Evolutionary conservation across 2,113 vertebrate genomes (phyloP).

Genomic region (Eonycteris spelaea): DNA sequence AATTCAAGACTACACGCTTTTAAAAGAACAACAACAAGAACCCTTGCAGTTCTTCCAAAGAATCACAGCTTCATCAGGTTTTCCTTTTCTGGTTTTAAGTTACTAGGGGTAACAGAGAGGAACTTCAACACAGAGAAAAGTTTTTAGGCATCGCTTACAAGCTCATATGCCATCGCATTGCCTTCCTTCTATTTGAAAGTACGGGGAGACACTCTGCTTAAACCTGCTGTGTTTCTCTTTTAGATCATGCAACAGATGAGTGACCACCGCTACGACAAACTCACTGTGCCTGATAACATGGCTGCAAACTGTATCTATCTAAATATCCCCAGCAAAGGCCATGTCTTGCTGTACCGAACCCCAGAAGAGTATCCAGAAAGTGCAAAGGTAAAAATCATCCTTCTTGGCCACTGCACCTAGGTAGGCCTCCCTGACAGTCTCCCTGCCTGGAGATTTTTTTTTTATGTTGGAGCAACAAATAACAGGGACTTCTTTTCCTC

Average conservation of each 20-base stretch:
- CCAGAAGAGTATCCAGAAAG: constrained; percentile 93
- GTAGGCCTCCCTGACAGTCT: not conserved
- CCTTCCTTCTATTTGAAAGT: not conserved
- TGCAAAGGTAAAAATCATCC: constrained; percentile 84
- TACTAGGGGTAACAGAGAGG: not conserved
- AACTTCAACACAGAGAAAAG: not conserved
- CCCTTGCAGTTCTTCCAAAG: not conserved
- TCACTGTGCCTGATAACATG: constrained; percentile 92
- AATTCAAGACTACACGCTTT: not conserved
- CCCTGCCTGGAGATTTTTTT: not conserved
- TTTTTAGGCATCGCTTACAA: not conserved
- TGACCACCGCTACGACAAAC: constrained; percentile 96
- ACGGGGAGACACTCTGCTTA: not conserved
- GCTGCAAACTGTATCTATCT: constrained; percentile 97
- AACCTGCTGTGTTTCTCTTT: constrained; percentile 38
- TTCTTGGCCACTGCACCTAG: not conserved
- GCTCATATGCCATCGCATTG: not conserved
- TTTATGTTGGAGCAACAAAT: not conserved
- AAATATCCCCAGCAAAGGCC: constrained; percentile 93
- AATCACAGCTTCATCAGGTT: not conserved
- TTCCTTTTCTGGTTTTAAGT: not conserved
- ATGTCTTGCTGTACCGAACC: constrained; percentile 92
- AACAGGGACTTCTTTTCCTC: not conserved
- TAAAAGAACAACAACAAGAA: not conserved
- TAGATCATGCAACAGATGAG: constrained; percentile 99